Conservation (phyloP, 2,888 invertebrate genomes). For the Epinotia brunnichana region DNA sequence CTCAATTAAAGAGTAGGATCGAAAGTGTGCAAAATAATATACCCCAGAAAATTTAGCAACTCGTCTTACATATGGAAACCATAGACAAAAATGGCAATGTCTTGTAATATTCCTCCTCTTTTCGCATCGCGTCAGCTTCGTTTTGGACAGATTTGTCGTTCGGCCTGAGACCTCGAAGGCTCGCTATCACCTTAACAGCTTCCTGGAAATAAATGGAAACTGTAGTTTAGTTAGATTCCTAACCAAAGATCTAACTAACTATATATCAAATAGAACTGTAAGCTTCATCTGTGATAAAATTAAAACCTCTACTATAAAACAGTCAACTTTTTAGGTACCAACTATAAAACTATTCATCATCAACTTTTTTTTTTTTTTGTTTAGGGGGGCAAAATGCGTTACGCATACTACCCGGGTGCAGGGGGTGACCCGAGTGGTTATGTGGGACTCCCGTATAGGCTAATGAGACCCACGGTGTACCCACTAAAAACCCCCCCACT, state of each 20-base stretch:
- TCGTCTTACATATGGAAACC: conserved; percentile 59
- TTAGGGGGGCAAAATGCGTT: too few relatives aligned
- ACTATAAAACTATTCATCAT: background rate
- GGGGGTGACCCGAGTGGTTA: too few relatives aligned
- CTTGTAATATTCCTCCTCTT: conserved; percentile 60
- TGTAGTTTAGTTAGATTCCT: background rate
- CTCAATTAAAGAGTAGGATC: too few relatives aligned
- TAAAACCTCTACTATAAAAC: background rate
- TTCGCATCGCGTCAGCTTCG: conserved; percentile 59
- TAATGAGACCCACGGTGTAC: too few relatives aligned
- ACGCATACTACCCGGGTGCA: too few relatives aligned
- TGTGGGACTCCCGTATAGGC: too few relatives aligned
- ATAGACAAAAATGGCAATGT: conserved; percentile 61
- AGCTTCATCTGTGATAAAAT: too few relatives aligned
- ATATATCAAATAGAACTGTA: too few relatives aligned
- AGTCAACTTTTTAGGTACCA: background rate
- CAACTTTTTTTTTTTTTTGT: too few relatives aligned
- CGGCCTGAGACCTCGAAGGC: conserved; percentile 58
- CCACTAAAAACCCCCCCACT: too few relatives aligned
- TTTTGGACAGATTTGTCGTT: conserved; percentile 58
- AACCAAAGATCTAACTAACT: too few relatives aligned
- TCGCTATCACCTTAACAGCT: conserved; percentile 58
- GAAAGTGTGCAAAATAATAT: background rate
- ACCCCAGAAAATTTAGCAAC: background rate
- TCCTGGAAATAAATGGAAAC: conserved; percentile 54